Base-by-base conservation (phyloP, 1,140 invertebrate genomes). In the Drosophila dunni region DNA sequence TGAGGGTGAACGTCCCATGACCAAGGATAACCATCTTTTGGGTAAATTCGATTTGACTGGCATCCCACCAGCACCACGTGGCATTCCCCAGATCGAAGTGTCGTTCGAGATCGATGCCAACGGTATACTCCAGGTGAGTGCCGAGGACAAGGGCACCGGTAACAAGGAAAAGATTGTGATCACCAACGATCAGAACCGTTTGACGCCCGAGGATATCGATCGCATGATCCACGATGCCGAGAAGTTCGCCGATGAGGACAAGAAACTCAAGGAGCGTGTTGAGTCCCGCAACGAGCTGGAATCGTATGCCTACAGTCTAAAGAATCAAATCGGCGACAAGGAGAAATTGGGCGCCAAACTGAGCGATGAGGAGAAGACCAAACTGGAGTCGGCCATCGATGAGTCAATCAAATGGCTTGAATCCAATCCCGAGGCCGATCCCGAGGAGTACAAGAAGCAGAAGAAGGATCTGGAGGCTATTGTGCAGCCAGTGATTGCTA, bases 51-150 rank as follows among this genome's bases (percentile, higher is more conserved):
- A 99, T 93, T 93, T 99, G 29, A 99, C 98, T 71, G 99, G 98
- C 54, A 99, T 99, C 77, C 98, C 99, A 74, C 98, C 98, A 42
- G 98, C 98, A 50, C 98, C 98, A 3, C 94, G 98, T 91, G 98
- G 99, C 68, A 98, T 99, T 45, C 98, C 98, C n/a, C 98, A 99
- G 93, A 99, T 99, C 91, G 98, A 99, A 93, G 98, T 99, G 2
- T 99, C 98, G 0, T 99, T 99, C 91, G 98, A 99, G 93, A 99
- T 99, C 83, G 99, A 99, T 90, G 98, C 98, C 44, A 99, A 99
- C 91, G 98, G 98, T 93, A 99, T 99, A 90, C 94, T 99, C 8
- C 96, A 97, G 93, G 97, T 98, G 75, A 98, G 97, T 17, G 99
- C 98, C 20, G 98, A 99, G 93, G 98, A 99, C 91, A 99, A 99